Percentiles rank a stretch among this genome's conserved stretches.
These are phyloP conservation scores for Ochotona curzoniae DNA, from an alignment of 2,113 vertebrate species.

Conservation along the genomic window DNA sequence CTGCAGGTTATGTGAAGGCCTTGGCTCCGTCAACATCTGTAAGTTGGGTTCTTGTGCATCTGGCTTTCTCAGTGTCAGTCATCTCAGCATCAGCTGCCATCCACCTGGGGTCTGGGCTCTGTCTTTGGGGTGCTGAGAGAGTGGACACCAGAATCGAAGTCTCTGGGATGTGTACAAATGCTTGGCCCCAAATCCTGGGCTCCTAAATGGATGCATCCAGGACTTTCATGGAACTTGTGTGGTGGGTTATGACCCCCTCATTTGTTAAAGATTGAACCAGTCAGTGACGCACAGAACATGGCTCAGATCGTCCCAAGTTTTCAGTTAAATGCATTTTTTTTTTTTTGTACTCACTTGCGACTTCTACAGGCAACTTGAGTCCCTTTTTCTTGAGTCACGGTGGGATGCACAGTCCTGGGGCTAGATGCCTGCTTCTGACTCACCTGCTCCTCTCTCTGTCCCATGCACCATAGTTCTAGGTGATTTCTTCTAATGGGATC, in stretches of 20 bases:
- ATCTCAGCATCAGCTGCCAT: not conserved
- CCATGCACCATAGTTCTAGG: not conserved
- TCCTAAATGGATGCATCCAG: not conserved
- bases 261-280: not conserved
- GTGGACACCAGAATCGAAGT: not conserved
- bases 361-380: not conserved
- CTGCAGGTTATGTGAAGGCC: conserved; percentile 60
- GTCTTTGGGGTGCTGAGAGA: not conserved
- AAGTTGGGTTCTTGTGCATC: not conserved
- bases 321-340: not conserved
- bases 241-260: not conserved
- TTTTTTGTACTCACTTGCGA: not conserved
- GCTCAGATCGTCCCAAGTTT: not conserved
- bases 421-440: not conserved
- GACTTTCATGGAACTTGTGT: not conserved
- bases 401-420: not conserved
- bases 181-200: not conserved
- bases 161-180: conserved; percentile 16
- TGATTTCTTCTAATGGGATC: not conserved
- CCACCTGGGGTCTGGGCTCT: not conserved
- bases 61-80: not conserved
- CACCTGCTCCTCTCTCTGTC: not conserved
- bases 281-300: not conserved
- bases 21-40: conserved; percentile 68
- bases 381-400: not conserved